Evolutionary conservation across 2,113 vertebrate genomes (phyloP).

Genomic region (Siniperca knerii): DNA sequence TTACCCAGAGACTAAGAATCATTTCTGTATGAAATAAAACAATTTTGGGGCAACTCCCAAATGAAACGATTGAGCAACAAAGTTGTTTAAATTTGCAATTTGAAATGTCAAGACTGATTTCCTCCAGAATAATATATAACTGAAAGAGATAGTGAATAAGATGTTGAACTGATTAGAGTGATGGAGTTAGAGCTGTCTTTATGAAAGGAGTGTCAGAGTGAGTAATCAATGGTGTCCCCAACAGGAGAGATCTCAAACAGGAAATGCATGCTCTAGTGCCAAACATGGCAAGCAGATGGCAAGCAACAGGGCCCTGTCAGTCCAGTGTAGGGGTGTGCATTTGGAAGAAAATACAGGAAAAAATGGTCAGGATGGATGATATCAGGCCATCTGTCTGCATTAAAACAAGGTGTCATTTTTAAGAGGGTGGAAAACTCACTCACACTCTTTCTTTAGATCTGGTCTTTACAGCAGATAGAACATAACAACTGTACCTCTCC

Average conservation of each 20-base stretch:
- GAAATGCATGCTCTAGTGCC: constrained; percentile 53
- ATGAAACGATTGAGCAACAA: not conserved
- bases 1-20: constrained; percentile 20
- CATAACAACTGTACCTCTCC: constrained; percentile 47
- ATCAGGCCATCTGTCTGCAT: constrained; percentile 77
- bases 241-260: constrained; percentile 56
- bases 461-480: constrained; percentile 33
- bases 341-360: constrained; percentile 49
- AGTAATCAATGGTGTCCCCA: constrained; percentile 48
- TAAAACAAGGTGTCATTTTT: constrained; percentile 64
- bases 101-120: constrained; percentile 23
- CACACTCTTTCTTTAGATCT: constrained; percentile 56
- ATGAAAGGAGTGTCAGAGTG: constrained; percentile 33
- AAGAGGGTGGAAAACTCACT: constrained; percentile 59
- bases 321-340: constrained; percentile 59
- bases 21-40: constrained; percentile 14
- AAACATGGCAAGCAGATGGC: constrained; percentile 78
- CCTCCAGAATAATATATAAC: constrained; percentile 1
- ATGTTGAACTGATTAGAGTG: constrained; percentile 1
- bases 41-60: not conserved
- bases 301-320: constrained; percentile 72
- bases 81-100: constrained; percentile 13
- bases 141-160: constrained; percentile 7
- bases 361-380: constrained; percentile 59
- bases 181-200: constrained; percentile 9